A percentile compares a stretch with the other conserved stretches of the same genome.
Evolutionary conservation across 2,888 invertebrate genomes (phyloP).

Genomic region (Eledone cirrhosa): DNA sequence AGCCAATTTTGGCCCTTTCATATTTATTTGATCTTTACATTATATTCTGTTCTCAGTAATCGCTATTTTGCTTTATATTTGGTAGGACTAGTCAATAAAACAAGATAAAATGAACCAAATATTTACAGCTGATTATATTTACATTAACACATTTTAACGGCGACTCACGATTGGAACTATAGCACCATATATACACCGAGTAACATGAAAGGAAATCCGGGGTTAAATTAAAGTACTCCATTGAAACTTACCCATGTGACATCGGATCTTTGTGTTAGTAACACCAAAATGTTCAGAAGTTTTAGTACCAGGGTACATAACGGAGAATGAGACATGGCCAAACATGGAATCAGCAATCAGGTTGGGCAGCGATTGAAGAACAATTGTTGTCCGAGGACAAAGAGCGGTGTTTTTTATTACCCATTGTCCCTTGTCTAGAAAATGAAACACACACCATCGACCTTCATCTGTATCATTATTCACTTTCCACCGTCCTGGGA

Average conservation of each 20-base stretch:
- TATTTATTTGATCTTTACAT: too few relatives aligned
- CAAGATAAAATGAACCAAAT: too few relatives aligned
- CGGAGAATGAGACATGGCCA: conserved; percentile 62
- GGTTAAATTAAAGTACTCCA: too few relatives aligned
- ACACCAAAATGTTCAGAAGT: conserved; percentile 62
- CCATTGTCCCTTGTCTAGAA: conserved; percentile 59
- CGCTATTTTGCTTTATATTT: too few relatives aligned
- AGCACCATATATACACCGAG: too few relatives aligned
- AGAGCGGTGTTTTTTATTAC: conserved; percentile 43
- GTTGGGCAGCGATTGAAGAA: conserved; percentile 44
- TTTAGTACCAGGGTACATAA: conserved; percentile 56
- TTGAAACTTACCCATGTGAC: conserved; percentile 57
- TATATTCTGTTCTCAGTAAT: too few relatives aligned
- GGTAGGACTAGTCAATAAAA: too few relatives aligned
- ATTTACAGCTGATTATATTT: too few relatives aligned
- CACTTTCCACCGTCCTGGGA: conserved; percentile 44
- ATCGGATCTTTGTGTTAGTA: conserved; percentile 60
- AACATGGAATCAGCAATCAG: conserved; percentile 59
- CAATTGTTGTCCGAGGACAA: conserved; percentile 54
- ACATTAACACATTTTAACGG: too few relatives aligned
- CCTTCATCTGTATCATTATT: conserved; percentile 54
- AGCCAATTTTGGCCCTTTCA: too few relatives aligned
- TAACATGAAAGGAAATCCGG: too few relatives aligned
- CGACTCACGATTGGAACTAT: too few relatives aligned
- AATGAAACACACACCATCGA: conserved; percentile 56